These are phyloP conservation scores for Mus pahari DNA, from an alignment of 2,113 vertebrate genomes.

Conservation along the genomic window DNA sequence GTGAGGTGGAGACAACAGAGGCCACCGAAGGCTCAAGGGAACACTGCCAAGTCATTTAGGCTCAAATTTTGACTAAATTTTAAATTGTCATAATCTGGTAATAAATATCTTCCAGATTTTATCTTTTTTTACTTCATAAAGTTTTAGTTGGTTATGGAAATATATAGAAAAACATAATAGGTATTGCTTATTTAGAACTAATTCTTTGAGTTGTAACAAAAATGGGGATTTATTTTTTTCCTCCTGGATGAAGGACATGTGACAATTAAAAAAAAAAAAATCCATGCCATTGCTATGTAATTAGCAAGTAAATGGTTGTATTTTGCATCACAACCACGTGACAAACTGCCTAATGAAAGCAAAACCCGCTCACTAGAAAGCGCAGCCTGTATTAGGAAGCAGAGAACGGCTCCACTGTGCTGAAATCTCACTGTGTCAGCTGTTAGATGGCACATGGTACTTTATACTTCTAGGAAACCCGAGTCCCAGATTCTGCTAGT, in stretches of 20 bases:
- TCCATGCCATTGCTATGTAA: neutral
- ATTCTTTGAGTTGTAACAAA: constrained; percentile 47
- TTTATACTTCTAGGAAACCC: neutral
- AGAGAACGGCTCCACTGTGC: neutral
- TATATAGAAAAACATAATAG: neutral
- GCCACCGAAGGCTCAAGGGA: constrained; percentile 68
- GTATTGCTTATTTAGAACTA: constrained; percentile 2
- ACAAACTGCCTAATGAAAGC: neutral
- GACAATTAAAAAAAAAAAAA: constrained; percentile 29
- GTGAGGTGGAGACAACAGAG: constrained; percentile 75
- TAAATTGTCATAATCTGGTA: constrained; percentile 71
- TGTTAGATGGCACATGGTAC: neutral
- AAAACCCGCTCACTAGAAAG: neutral
- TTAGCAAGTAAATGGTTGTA: neutral
- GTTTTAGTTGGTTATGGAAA: constrained; percentile 58
- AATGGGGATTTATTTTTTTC: constrained; percentile 9
- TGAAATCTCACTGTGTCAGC: neutral
- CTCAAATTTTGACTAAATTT: constrained; percentile 69
- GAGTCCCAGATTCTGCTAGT: neutral
- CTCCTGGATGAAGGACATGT: constrained; percentile 12
- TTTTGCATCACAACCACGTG: neutral
- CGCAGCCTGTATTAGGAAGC: neutral
- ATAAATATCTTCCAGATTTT: constrained; percentile 74
- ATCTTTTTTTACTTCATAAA: constrained; percentile 62
- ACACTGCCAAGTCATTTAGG: constrained; percentile 72